phyloP scores from a whole-genome alignment of 1,140 invertebrate genomes.

The Amphibalanus amphitrite region DNA sequence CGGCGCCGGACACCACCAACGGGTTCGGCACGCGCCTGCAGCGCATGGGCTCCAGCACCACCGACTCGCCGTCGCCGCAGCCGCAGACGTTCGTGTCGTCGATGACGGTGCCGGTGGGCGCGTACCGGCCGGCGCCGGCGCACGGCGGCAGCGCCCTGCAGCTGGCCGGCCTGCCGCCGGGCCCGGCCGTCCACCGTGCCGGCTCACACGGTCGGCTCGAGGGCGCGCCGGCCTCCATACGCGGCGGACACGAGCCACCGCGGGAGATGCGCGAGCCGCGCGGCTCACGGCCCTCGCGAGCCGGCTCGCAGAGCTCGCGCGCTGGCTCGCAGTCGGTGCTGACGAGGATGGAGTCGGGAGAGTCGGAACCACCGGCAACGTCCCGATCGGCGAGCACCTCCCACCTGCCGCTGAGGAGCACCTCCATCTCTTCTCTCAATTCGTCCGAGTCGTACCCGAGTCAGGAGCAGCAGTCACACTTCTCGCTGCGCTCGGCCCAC shows the following conservation, averaged over 20 bases:
- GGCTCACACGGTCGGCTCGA: neutral
- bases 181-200: neutral
- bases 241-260: too few relatives aligned
- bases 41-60: neutral
- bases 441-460: constrained; percentile 1
- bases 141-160: neutral
- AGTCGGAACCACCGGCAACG: neutral
- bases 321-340: neutral
- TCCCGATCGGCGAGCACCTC: neutral
- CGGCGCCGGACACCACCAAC: neutral
- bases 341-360: neutral
- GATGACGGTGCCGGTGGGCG: neutral
- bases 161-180: neutral
- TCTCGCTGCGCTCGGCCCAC: constrained; percentile 2
- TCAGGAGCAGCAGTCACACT: neutral
- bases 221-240: neutral
- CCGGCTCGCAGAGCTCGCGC: neutral
- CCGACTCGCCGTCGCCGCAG: constrained; percentile 4
- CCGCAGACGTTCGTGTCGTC: constrained; percentile 1
- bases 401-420: neutral
- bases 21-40: neutral
- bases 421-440: neutral
- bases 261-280: too few relatives aligned
- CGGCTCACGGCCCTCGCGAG: too few relatives aligned
- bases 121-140: neutral